A percentile compares a stretch with the other conserved stretches of the same genome.
Conservation (phyloP, 2,113 vertebrate genomes). For the Muntiacus reevesi region DNA sequence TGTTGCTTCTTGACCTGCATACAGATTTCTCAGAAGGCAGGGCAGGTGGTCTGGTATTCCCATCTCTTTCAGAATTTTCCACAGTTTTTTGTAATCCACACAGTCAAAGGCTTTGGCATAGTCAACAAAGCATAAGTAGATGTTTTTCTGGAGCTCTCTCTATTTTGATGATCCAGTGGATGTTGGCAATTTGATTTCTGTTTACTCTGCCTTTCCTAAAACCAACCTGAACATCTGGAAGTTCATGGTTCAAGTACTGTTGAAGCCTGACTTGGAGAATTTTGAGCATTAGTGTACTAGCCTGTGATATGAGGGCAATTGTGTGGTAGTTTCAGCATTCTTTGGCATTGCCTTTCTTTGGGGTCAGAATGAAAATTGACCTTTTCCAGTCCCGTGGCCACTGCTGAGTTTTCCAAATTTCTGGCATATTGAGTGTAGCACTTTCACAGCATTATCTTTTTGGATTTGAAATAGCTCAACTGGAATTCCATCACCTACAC, state of each 20-base stretch:
- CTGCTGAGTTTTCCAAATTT: neutral
- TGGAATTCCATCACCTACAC: neutral
- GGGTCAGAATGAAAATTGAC: neutral
- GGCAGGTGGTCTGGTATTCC: neutral
- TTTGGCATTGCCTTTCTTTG: neutral
- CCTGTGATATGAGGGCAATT: no score
- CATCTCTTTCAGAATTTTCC: neutral
- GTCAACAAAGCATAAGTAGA: neutral
- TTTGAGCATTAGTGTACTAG: neutral
- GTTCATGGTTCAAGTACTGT: neutral
- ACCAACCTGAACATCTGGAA: neutral
- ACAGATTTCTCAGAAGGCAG: neutral
- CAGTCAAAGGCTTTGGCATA: neutral
- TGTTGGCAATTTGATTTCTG: neutral
- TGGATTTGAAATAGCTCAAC: neutral
- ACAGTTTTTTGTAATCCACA: neutral
- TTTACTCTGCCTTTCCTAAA: neutral
- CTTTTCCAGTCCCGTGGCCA: neutral
- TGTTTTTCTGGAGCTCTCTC: neutral
- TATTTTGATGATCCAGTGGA: neutral
- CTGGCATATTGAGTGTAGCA: neutral
- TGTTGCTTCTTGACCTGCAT: neutral
- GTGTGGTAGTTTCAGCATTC: accelerated
- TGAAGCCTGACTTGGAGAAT: neutral
- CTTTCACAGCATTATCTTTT: neutral